These are phyloP conservation scores for Linyphia triangularis DNA, from an alignment of 2,888 invertebrate species.

Conservation along the genomic window DNA sequence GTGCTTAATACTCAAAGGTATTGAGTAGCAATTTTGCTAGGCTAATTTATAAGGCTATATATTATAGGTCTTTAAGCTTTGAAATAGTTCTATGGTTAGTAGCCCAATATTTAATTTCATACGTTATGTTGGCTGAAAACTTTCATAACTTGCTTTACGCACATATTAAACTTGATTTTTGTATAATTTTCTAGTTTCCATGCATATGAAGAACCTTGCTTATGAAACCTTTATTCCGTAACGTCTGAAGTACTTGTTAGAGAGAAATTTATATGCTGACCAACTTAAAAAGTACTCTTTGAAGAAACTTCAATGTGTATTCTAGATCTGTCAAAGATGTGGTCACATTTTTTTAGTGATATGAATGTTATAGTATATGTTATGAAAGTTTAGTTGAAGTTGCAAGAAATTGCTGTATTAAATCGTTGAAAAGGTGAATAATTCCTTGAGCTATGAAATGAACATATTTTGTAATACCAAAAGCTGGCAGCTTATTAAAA, in stretches of 20 bases:
- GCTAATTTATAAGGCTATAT: too few relatives aligned
- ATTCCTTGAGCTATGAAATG: not conserved
- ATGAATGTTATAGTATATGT: not conserved
- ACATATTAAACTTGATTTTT: not conserved
- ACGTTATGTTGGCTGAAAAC: too few relatives aligned
- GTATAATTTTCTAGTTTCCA: slow-evolving; percentile 17
- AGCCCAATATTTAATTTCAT: too few relatives aligned
- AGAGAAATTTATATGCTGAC: not conserved
- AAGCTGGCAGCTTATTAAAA: not conserved
- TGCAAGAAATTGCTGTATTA: not conserved
- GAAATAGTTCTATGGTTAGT: too few relatives aligned
- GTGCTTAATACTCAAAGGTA: too few relatives aligned
- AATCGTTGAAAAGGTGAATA: not conserved
- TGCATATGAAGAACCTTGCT: slow-evolving; percentile 22
- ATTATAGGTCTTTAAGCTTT: too few relatives aligned
- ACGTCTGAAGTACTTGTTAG: not conserved
- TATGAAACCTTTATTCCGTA: not conserved
- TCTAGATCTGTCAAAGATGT: not conserved
- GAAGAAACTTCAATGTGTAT: not conserved
- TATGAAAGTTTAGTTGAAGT: not conserved
- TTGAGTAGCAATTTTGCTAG: too few relatives aligned
- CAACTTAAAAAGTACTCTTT: not conserved
- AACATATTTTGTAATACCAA: not conserved
- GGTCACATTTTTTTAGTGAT: not conserved
- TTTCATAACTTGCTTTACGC: too few relatives aligned